These are phyloP conservation scores for Dasypus novemcinctus DNA, from an alignment of 2,113 vertebrate genomes.

Conservation along the genomic window DNA sequence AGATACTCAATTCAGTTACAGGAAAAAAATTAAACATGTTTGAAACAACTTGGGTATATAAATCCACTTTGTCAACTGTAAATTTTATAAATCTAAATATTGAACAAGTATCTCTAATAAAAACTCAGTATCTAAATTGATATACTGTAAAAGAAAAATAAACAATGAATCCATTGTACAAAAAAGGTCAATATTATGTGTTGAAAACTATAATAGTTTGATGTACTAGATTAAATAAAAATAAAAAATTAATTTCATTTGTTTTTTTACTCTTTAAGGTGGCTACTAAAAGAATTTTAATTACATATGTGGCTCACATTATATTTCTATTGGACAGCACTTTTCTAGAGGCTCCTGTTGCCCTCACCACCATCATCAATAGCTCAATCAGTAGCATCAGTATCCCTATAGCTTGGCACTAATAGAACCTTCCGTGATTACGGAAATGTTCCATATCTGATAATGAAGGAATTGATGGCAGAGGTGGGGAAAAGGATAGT, in stretches of 20 bases:
- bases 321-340: not conserved
- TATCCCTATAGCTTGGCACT: not conserved
- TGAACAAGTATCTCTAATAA: constrained; percentile 23
- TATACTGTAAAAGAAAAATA: not conserved
- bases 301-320: not conserved
- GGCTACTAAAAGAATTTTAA: not conserved
- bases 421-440: not conserved
- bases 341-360: not conserved
- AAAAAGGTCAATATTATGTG: not conserved
- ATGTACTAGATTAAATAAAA: not conserved
- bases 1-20: not conserved
- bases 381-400: not conserved
- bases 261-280: not conserved
- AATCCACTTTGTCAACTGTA: constrained; percentile 23
- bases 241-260: no score
- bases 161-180: not conserved
- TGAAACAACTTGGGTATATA: not conserved
- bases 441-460: not conserved
- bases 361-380: not conserved
- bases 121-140: not conserved
- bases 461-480: not conserved
- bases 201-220: not conserved
- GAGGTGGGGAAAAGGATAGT: no score
- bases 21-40: constrained; percentile 1
- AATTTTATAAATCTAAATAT: constrained; percentile 17